Evolutionary conservation across 2,797 vertebrate species (phyloP), one percentile per base, ranked within the genome.

Genomic region (Holocentrus rufus): DNA sequence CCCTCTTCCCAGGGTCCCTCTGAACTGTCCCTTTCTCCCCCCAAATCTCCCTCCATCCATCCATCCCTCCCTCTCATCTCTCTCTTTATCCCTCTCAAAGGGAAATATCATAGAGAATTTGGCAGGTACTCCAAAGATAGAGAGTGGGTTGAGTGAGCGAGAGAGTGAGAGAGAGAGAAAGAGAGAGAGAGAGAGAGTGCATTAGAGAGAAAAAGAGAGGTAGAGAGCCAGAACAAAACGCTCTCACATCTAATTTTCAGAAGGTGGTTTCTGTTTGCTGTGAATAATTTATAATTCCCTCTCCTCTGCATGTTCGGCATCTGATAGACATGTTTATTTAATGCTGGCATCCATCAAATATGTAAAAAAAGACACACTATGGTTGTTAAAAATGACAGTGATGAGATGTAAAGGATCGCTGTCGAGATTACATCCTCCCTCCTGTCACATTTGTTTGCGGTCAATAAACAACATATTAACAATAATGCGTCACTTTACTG

Each of bases 51-150:
- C 63, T 77, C 50, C 62, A n/a, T 74, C 78, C 64, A 4, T 61
- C 69, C 62, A 42, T 81, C 61, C 69, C 56, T 85, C 76, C 66
- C 70, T 82, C 85, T 86, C 82, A 79, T 86, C 78, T 80, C 70
- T 72, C 62, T 80, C 77, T 80, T 85, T 82, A 84, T 88, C 80
- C 85, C 76, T 84, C 82, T 86, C 86, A 83, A 77, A 88, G 86
- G 86, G 73, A 85, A 87, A 82, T 81, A 84, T 88, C 84, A 78
- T 60, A 54, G 80, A 87, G 81, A 79, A 80, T 80, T 86, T 90
- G 85, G 86, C 83, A 86, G 83, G 81, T 74, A 75, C 79, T 86
- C 77, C 77, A 85, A 77, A 86, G 78, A 87, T 25, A 79, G 70
- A 69, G 79, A 81, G 82, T 84, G 76, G 77, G 86, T 71, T 55